A percentile compares a stretch with the other conserved stretches of the same genome.
Evolutionary conservation across 2,797 vertebrate species (phyloP).

Genomic region (Gambelia wislizenii): DNA sequence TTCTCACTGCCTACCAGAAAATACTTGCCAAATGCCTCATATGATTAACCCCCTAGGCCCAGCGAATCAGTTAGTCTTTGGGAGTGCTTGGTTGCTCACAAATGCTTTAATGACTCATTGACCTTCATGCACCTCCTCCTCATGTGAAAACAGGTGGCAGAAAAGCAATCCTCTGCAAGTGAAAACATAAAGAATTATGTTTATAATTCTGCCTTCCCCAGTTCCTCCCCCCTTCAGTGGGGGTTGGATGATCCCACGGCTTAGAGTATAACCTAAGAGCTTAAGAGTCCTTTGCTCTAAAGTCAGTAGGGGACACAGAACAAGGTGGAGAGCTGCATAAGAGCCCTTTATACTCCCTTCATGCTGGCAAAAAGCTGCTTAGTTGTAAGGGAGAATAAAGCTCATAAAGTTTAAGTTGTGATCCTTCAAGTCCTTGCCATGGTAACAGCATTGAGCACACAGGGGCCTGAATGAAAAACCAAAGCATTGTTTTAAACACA

Average conservation of each 20-base stretch:
- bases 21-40: not conserved
- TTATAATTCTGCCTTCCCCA: conserved; percentile 15
- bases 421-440: conserved; percentile 70
- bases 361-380: conserved; percentile 58
- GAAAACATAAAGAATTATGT: not conserved
- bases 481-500: conserved; percentile 53
- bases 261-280: conserved; percentile 43
- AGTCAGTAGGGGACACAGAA: conserved; percentile 41
- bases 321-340: conserved; percentile 32
- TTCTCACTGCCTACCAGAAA: not conserved
- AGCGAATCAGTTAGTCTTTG: not conserved
- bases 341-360: conserved; percentile 48
- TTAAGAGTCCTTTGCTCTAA: conserved; percentile 32
- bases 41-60: not conserved
- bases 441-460: conserved; percentile 70
- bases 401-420: conserved; percentile 51
- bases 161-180: not conserved
- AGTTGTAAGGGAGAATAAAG: conserved; percentile 70
- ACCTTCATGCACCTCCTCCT: not conserved
- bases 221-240: conserved; percentile 27
- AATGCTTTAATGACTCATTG: not conserved
- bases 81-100: not conserved
- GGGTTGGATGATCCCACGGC: conserved; percentile 42
- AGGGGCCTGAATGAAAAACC: conserved; percentile 47
- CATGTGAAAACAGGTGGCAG: not conserved